Conservation (phyloP, 2,797 vertebrate species). For the Thalassophryne amazonica region DNA sequence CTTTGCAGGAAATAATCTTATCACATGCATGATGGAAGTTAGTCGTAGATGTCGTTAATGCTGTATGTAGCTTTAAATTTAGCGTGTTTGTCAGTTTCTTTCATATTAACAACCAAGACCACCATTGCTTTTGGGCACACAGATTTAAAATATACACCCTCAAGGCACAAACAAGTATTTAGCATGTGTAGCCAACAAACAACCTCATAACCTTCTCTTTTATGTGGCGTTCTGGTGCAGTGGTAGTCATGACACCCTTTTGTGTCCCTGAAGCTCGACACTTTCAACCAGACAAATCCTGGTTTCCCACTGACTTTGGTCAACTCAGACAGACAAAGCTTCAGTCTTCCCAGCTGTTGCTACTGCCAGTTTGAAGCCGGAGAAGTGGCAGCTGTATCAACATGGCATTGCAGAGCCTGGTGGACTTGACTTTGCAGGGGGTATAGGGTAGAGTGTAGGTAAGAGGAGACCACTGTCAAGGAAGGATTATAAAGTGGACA, state of each 20-base stretch:
- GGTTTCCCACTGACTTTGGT: slow-evolving; percentile 59
- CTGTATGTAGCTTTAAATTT: too few relatives aligned
- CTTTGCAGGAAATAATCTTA: too few relatives aligned
- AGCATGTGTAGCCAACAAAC: slow-evolving; percentile 12
- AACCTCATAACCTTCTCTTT: slow-evolving; percentile 19
- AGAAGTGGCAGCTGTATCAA: slow-evolving; percentile 77
- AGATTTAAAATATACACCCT: too few relatives aligned
- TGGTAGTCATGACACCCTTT: slow-evolving; percentile 40
- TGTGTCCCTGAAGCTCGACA: slow-evolving; percentile 29
- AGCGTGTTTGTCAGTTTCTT: too few relatives aligned
- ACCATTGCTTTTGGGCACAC: too few relatives aligned
- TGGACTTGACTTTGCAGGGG: slow-evolving; percentile 33
- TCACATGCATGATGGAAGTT: too few relatives aligned
- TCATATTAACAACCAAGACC: too few relatives aligned
- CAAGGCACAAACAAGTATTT: slow-evolving; percentile 12
- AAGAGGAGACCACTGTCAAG: slow-evolving; percentile 7
- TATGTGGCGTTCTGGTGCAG: slow-evolving; percentile 25
- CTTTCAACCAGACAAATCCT: slow-evolving; percentile 56
- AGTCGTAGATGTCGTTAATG: too few relatives aligned
- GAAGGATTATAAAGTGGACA: slow-evolving; percentile 10
- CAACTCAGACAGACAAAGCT: slow-evolving; percentile 60
- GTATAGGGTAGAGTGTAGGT: slow-evolving; percentile 12
- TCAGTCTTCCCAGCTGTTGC: slow-evolving; percentile 72
- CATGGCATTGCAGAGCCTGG: slow-evolving; percentile 41
- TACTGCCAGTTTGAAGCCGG: slow-evolving; percentile 51